Evolutionary conservation across 2,888 invertebrate genomes (phyloP).

Genomic region (Dendrolimus houi): DNA sequence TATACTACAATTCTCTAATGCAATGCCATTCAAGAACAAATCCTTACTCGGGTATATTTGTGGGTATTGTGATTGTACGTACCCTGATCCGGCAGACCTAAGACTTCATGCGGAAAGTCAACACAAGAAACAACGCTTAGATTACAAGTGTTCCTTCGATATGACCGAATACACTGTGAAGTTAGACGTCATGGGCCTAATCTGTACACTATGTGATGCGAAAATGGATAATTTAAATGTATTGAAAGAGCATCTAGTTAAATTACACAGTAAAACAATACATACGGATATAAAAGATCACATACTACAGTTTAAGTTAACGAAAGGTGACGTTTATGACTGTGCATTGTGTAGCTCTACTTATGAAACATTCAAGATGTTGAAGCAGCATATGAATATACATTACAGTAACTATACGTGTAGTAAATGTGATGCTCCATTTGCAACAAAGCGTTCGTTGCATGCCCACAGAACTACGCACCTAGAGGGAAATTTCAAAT

Average conservation of each 20-base stretch:
- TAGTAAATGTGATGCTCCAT: slow-evolving; percentile 40
- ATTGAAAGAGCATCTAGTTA: slow-evolving; percentile 43
- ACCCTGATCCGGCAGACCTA: slow-evolving; percentile 47
- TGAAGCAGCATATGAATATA: slow-evolving; percentile 62
- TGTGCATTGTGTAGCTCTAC: slow-evolving; percentile 50
- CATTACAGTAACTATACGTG: slow-evolving; percentile 55
- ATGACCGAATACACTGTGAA: slow-evolving; percentile 44
- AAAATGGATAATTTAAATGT: slow-evolving; percentile 26
- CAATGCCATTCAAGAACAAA: slow-evolving; percentile 49
- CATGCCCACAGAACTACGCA: slow-evolving; percentile 45
- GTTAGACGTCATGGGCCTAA: slow-evolving; percentile 37
- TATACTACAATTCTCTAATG: slow-evolving; percentile 49
- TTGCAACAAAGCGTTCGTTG: slow-evolving; percentile 48
- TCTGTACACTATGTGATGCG: slow-evolving; percentile 36
- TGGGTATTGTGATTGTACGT: slow-evolving; percentile 43
- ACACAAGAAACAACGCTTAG: slow-evolving; percentile 34
- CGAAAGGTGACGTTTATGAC: slow-evolving; percentile 48
- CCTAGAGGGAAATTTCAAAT: slow-evolving; percentile 52
- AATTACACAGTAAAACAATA: slow-evolving; percentile 32
- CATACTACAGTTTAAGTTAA: slow-evolving; percentile 50
- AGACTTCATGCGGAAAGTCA: slow-evolving; percentile 27
- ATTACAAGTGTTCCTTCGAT: slow-evolving; percentile 38
- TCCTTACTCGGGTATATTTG: slow-evolving; percentile 46
- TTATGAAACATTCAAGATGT: slow-evolving; percentile 61
- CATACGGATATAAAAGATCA: slow-evolving; percentile 53